These are phyloP conservation scores for Malurus cyaneus DNA, from an alignment of 2,113 vertebrate species.

Conservation along the genomic window DNA sequence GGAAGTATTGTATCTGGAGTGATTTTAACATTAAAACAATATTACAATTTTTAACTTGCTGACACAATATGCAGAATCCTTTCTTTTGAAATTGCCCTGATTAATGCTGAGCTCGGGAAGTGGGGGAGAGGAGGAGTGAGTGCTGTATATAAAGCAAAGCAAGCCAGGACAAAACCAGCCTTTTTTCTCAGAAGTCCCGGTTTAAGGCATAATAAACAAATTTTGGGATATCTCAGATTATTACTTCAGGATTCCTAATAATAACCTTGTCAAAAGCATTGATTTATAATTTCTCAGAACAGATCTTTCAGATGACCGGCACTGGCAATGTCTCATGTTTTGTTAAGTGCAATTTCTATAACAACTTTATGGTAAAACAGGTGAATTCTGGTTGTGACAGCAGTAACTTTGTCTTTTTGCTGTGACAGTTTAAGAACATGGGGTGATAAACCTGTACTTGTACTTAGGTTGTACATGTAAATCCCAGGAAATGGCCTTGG, in stretches of 20 bases:
- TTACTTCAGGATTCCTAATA: background rate
- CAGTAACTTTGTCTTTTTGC: background rate
- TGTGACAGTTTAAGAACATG: background rate
- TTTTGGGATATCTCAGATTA: background rate
- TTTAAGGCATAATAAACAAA: background rate
- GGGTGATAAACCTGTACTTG: background rate
- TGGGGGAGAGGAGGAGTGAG: background rate
- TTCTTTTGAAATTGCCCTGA: constrained; percentile 43
- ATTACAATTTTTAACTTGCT: constrained; percentile 74
- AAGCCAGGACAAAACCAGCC: background rate
- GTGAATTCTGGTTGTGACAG: background rate
- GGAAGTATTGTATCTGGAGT: constrained; percentile 57
- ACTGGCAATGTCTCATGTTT: background rate
- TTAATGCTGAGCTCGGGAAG: background rate
- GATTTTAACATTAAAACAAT: constrained; percentile 69
- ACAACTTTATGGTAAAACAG: background rate
- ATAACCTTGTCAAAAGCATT: background rate
- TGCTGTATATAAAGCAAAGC: background rate
- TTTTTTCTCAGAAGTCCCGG: background rate
- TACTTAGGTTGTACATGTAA: background rate
- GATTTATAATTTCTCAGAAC: background rate
- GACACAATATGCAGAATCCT: constrained; percentile 52
- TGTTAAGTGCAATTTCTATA: background rate
- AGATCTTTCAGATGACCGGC: background rate
- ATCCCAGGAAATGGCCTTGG: background rate